Conservation (phyloP, 2,888 invertebrate species). For the Syrista parreyssii region DNA sequence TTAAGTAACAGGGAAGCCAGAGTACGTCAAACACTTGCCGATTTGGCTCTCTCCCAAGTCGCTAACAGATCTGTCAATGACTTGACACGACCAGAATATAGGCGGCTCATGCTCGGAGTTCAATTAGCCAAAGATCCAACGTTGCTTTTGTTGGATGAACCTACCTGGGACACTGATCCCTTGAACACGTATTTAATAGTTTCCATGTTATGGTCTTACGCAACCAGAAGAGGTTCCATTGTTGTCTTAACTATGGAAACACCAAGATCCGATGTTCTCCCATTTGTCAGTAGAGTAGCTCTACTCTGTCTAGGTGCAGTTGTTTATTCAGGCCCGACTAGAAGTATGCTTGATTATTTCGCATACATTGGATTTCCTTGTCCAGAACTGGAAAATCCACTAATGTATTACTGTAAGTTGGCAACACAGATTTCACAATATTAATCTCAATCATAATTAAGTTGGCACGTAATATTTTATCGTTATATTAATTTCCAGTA, state of each 20-base stretch:
- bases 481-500: slow-evolving; percentile 67
- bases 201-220: slow-evolving; percentile 90
- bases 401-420: slow-evolving; percentile 95
- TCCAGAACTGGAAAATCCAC: slow-evolving; percentile 94
- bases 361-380: slow-evolving; percentile 96
- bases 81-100: slow-evolving; percentile 88
- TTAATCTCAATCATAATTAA: neutral
- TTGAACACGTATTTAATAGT: slow-evolving; percentile 94
- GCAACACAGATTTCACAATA: neutral
- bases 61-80: slow-evolving; percentile 85
- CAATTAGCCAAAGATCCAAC: slow-evolving; percentile 95
- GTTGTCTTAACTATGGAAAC: slow-evolving; percentile 93
- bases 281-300: slow-evolving; percentile 91
- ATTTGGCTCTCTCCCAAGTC: slow-evolving; percentile 92
- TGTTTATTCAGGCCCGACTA: slow-evolving; percentile 91
- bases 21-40: slow-evolving; percentile 92
- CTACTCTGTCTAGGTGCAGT: slow-evolving; percentile 92
- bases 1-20: slow-evolving; percentile 71
- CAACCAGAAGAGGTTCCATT: slow-evolving; percentile 90
- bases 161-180: slow-evolving; percentile 94
- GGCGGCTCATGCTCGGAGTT: slow-evolving; percentile 90
- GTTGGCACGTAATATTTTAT: neutral
- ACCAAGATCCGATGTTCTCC: slow-evolving; percentile 94
- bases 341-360: slow-evolving; percentile 94
- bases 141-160: slow-evolving; percentile 90